A percentile compares a stretch with the other conserved stretches of the same genome.
Evolutionary conservation across 2,113 vertebrate species (phyloP).

Genomic region (Pampusana beccarii): DNA sequence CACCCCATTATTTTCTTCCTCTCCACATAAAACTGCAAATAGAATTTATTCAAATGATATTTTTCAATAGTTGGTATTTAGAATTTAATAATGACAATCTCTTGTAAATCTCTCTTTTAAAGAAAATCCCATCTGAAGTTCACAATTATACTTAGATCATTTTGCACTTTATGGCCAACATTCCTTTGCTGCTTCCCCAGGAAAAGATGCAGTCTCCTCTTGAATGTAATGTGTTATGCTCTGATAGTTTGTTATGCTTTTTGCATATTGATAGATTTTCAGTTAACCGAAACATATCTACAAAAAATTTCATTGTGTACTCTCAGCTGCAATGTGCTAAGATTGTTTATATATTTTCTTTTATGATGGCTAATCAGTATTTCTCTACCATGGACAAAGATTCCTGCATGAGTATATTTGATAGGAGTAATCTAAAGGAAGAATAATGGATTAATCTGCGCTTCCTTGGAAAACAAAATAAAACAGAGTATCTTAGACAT

Average conservation of each 20-base stretch:
- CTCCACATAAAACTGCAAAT: not conserved
- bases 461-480: not conserved
- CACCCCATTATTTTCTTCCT: not conserved
- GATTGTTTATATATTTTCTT: conserved; percentile 6
- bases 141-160: not conserved
- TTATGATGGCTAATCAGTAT: conserved; percentile 40
- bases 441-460: conserved; percentile 34
- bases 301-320: not conserved
- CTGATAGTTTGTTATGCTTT: not conserved
- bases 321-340: not conserved
- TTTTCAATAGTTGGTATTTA: not conserved
- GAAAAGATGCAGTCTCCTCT: not conserved
- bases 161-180: not conserved
- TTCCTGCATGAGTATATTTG: conserved; percentile 27
- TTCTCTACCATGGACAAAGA: conserved; percentile 16
- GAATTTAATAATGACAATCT: not conserved
- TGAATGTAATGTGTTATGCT: not conserved
- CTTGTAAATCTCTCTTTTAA: not conserved
- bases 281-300: conserved; percentile 11
- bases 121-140: not conserved
- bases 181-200: not conserved
- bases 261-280: conserved; percentile 12
- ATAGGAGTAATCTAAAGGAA: conserved; percentile 44
- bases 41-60: not conserved
- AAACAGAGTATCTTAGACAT: not conserved